Evolutionary conservation across 2,797 vertebrate genomes (phyloP), one percentile per base, ranked within the genome.

Genomic region (Notolabrus celidotus): DNA sequence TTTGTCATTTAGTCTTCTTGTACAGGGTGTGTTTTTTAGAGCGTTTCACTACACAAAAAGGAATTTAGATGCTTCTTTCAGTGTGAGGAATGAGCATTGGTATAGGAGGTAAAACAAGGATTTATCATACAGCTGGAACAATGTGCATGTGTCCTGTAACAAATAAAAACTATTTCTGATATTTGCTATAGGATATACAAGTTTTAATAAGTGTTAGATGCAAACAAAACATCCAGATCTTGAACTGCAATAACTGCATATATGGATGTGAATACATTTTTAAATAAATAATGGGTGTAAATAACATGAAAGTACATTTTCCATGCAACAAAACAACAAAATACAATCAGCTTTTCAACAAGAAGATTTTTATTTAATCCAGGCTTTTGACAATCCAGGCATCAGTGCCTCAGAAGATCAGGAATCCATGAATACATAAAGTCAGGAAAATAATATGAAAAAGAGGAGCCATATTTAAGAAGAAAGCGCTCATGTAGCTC

Each of bases 401-500:
- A 80, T 83, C 81, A 54, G 61, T 79, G 75, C 70, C 63, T 83
- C 70, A 86, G 85, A 83, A 89, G 89, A 86, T 88, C 88, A 91
- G 65, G 77, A 88, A 89, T 83, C 82, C 63, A 92, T 91, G 86
- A 91, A 88, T 90, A 90, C 79, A 85, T 89, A 81, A 90, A 81
- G 86, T 85, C 86, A 57, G 61, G 67, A 86, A 88, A 87, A 88
- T 85, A 83, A 85, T 81, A 82, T 64, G 29, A 86, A 86, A 90
- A 92, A 89, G 56, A 82, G 77, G 75, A 79, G 87, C 56, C 72
- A 86, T 89, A 92, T 92, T 89, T 91, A 85, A 89, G 88, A 93
- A 94, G 93, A 91, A 88, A 94, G 89, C 71, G 92, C 84, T 92
- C 85, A 66, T 90, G 88, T 87, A 92, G 82, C 91, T 93, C 92